Conservation (phyloP, 2,797 vertebrate genomes). For the Sebastes diploproa region DNA sequence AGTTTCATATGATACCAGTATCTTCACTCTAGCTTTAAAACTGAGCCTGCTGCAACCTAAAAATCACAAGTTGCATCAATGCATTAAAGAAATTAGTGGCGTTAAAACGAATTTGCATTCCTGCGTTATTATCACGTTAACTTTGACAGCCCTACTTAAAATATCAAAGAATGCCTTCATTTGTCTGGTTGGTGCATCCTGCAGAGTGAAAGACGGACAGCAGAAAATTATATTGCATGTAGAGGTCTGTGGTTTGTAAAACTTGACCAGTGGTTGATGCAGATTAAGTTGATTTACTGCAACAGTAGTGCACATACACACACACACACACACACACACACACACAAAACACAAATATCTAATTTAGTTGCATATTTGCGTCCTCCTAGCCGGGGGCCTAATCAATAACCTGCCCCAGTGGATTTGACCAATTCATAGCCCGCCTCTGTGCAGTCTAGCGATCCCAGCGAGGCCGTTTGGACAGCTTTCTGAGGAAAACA, state of each 20-base stretch:
- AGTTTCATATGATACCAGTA: too few species aligned
- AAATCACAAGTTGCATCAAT: too few species aligned
- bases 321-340: neutral
- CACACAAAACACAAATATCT: conserved; percentile 51
- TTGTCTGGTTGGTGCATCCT: accelerated
- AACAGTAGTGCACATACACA: neutral
- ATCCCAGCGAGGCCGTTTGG: conserved; percentile 61
- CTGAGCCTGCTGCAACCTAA: too few species aligned
- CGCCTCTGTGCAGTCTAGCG: conserved; percentile 60
- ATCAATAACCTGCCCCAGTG: conserved; percentile 78
- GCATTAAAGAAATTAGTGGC: too few species aligned
- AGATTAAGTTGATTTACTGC: conserved; percentile 21
- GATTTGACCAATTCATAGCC: conserved; percentile 77
- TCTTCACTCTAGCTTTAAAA: too few species aligned
- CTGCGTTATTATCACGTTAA: too few species aligned
- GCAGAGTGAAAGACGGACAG: neutral
- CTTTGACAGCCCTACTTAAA: too few species aligned
- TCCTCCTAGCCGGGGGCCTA: conserved; percentile 61
- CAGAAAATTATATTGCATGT: neutral
- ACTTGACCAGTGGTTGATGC: conserved; percentile 3
- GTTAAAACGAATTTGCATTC: too few species aligned
- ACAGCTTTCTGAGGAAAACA: conserved; percentile 84
- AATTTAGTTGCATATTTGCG: conserved; percentile 77
- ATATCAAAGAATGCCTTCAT: too few species aligned
- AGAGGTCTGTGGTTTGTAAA: neutral